Base-by-base conservation (phyloP, 2,888 invertebrate genomes). In the Selenia dentaria region DNA sequence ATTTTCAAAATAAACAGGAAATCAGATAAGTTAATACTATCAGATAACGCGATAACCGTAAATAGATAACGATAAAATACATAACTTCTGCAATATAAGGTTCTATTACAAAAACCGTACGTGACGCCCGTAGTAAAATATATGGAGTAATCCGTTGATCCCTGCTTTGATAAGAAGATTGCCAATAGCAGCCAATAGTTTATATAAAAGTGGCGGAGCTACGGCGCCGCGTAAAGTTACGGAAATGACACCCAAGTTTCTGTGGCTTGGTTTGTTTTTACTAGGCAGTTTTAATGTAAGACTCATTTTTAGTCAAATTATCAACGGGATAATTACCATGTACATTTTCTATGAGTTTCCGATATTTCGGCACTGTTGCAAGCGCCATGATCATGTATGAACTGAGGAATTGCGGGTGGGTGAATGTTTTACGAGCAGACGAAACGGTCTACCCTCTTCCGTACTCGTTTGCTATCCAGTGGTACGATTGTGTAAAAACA, bases 251-350 rank as follows among this genome's bases (percentile, higher is more conserved):
- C 60, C 68, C 38, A 57, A 47, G 39, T 16, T 65, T 22, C 62
- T 66, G 63, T 79, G 74, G 74, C 43, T 72, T 20, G 56, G 62
- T 27, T 42, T 77, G 2, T 48, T 78, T 25, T 49, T 81, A 8
- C 54, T 78, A 34, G 56, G 67, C 34, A 67, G 54, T 46, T 53
- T 64, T 13, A 67, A 74, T 63, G 81, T 82, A 73, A 79, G 80
- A 42, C 10, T 16, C 16, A 3, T 16, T 4, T n/a, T n/a, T n/a
- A n/a, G n/a, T n/a, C n/a, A n/a, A n/a, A n/a, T n/a, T n/a, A n/a
- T n/a, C n/a, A n/a, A n/a, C n/a, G n/a, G n/a, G n/a, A n/a, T n/a
- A n/a, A n/a, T n/a, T n/a, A n/a, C n/a, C n/a, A n/a, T n/a, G n/a
- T n/a, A n/a, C n/a, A n/a, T n/a, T n/a, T n/a, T n/a, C n/a, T n/a